Conservation (phyloP, 2,888 invertebrate species). For the Patella caerulea region DNA sequence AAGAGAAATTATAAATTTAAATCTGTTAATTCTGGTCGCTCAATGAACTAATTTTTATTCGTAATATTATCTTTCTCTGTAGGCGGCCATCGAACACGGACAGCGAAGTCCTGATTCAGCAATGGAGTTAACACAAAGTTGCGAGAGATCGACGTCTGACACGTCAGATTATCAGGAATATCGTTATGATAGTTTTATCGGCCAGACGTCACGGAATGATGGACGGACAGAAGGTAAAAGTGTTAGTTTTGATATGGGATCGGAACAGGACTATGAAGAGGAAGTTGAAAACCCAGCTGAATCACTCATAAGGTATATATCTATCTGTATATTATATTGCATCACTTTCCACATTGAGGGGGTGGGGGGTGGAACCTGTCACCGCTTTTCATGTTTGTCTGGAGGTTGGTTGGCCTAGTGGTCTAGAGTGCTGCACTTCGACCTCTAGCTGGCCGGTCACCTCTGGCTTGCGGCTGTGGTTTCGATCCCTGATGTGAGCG, state of each 20-base stretch:
- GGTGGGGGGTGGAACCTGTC: too few relatives aligned
- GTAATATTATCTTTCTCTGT: neutral
- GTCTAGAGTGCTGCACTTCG: too few relatives aligned
- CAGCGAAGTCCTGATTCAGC: conserved; percentile 31
- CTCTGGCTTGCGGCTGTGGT: too few relatives aligned
- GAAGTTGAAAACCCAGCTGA: neutral
- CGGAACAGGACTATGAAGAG: neutral
- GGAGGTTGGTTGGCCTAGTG: too few relatives aligned
- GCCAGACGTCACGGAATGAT: neutral
- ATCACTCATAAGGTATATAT: too few relatives aligned
- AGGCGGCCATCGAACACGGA: conserved; percentile 53
- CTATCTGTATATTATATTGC: too few relatives aligned
- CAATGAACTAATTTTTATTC: neutral
- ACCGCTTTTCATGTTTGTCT: too few relatives aligned
- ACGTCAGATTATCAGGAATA: conserved; percentile 17
- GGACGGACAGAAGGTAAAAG: conserved; percentile 15
- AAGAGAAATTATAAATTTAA: too few relatives aligned
- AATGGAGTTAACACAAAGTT: conserved; percentile 21
- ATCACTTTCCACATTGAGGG: too few relatives aligned
- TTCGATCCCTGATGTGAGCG: too few relatives aligned
- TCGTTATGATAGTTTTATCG: conserved; percentile 2
- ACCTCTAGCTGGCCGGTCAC: too few relatives aligned
- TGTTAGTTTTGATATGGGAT: conserved; percentile 22
- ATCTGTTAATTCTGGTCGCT: too few relatives aligned
- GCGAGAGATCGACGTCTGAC: conserved; percentile 29